phyloP scores from a whole-genome alignment of 2,888 invertebrate genomes.

The Therioaphis trifolii region DNA sequence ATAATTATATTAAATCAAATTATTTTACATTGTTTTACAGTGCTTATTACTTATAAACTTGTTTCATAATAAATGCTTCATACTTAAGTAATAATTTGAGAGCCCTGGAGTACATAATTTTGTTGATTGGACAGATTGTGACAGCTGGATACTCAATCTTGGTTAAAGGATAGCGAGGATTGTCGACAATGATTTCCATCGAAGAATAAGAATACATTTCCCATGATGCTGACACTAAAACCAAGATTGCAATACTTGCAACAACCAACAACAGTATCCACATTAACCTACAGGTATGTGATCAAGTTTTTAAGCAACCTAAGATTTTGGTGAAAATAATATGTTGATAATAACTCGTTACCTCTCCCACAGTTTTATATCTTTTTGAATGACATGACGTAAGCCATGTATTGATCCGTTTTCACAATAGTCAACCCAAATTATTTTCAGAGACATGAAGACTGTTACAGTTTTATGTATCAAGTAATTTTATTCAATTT shows the following conservation, averaged over 20 bases:
- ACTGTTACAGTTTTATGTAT: not conserved
- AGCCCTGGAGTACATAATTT: constrained; percentile 63
- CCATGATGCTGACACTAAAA: constrained; percentile 35
- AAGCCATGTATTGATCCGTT: constrained; percentile 64
- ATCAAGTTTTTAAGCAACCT: too few species aligned
- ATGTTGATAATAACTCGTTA: not conserved
- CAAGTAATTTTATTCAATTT: constrained; percentile 28
- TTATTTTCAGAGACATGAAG: constrained; percentile 20
- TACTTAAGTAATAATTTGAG: constrained; percentile 32
- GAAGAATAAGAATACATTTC: constrained; percentile 52
- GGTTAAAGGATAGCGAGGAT: constrained; percentile 63
- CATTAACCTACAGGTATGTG: not conserved
- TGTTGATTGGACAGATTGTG: constrained; percentile 64
- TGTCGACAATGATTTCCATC: constrained; percentile 63
- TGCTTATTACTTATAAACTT: too few species aligned
- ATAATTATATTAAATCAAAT: too few species aligned
- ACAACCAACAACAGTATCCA: constrained; percentile 29
- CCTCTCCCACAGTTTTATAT: constrained; percentile 38
- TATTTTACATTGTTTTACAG: too few species aligned
- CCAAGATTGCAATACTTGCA: constrained; percentile 30
- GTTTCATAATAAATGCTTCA: not conserved
- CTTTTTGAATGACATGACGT: constrained; percentile 52
- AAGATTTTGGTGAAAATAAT: not conserved
- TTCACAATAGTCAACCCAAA: constrained; percentile 63
- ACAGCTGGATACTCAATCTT: constrained; percentile 64